Base-by-base conservation (phyloP, 2,888 invertebrate genomes). In the Mythimna albipuncta region DNA sequence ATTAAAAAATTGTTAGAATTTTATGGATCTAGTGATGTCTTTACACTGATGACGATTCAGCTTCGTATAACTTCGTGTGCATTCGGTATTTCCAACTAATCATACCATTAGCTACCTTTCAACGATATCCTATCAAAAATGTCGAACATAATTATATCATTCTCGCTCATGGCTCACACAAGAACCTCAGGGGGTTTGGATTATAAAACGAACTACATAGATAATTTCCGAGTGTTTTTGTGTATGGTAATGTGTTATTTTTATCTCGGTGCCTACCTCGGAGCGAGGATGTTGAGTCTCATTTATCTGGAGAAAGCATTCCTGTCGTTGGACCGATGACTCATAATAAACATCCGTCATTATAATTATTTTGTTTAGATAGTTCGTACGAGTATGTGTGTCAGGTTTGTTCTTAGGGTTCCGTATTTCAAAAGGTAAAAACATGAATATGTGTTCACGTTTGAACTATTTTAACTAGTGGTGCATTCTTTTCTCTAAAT, bases 81-180 rank as follows among this genome's bases (percentile, higher is more conserved):
- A 26, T 72, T 61, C 54, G 72, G 35, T 19, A 44, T 19, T 2
- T 26, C 3, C 32, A 0, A 50, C 50, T 47, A 44, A 61, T 64
- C 26, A 41, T 13, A 58, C 58, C 76, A 79, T 72, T 80, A 80
- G 80, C 79, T 80, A 79, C 80, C 71, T 64, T 19, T 26, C 32
- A 61, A n/a, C 32, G 69, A 66, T 75, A 75, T 64, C 64, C 55
- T 79, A 79, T 79, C 79, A 26, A 32, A 70, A 61, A 50, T 70
- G 79, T 79, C 79, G 55, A 75, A 73, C 69, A 72, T 80, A 61
- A 77, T 75, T 72, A 75, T 72, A 64, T 47, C 32, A 66, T 71
- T 72, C 26, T 38, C 50, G 21, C 32, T 71, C 57, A 58, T 21
- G 62, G 11, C 57, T 44, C 63, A 61, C 41, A 58, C 35, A 55